These are phyloP conservation scores for Oreochromis aureus DNA, from an alignment of 2,113 vertebrate species.

Conservation along the genomic window DNA sequence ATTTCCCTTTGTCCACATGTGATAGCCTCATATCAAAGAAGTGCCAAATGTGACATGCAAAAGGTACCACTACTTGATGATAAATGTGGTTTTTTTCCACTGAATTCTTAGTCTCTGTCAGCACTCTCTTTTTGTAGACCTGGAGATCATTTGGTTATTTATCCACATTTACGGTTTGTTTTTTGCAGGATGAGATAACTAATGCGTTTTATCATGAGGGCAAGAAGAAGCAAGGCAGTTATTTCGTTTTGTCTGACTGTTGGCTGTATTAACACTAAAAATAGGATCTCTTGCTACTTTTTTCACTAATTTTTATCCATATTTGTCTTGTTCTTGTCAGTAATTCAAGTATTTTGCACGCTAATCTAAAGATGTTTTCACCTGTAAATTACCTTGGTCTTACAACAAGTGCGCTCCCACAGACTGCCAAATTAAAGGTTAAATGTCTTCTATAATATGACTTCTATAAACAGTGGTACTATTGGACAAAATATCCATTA, in stretches of 20 bases:
- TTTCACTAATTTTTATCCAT: not conserved
- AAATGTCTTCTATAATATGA: not conserved
- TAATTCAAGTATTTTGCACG: accelerated
- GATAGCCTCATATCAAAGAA: slow-evolving; percentile 41
- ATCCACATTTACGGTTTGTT: not conserved
- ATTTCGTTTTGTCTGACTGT: not conserved
- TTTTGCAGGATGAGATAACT: not conserved
- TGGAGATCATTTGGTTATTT: not conserved
- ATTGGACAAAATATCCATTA: not conserved
- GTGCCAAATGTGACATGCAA: slow-evolving; percentile 8
- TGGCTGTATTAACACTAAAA: not conserved
- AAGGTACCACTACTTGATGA: not conserved
- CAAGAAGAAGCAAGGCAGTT: not conserved
- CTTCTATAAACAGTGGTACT: not conserved
- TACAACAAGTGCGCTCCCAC: not conserved
- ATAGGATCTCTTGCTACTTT: not conserved
- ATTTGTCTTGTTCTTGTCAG: not conserved
- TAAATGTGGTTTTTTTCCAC: not conserved
- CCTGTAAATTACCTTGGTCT: not conserved
- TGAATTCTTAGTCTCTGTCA: not conserved
- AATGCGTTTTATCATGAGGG: not conserved
- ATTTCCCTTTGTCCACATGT: slow-evolving; percentile 51
- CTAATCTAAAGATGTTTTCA: not conserved
- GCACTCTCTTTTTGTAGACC: not conserved
- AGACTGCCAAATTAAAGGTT: not conserved